Evolutionary conservation across 1,140 invertebrate genomes (phyloP).

Genomic region (Mercenaria mercenaria): DNA sequence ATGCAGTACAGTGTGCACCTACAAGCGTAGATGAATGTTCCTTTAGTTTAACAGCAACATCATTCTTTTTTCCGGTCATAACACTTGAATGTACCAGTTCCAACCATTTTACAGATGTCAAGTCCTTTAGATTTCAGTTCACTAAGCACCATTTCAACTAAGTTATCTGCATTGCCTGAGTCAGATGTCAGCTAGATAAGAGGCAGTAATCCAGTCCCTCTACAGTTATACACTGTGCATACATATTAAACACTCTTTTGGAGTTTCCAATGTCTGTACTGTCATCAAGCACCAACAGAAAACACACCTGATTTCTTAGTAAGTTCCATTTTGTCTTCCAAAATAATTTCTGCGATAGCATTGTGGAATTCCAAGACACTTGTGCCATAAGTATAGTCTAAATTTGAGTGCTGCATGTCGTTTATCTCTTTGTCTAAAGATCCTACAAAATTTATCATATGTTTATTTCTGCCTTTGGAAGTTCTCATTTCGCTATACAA

Average conservation of each 20-base stretch:
- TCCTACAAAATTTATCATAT: neutral
- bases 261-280: constrained; percentile 15
- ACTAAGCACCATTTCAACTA: neutral
- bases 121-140: constrained; percentile 29
- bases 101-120: constrained; percentile 29
- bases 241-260: constrained; percentile 17
- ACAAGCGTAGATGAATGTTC: neutral
- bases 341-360: constrained; percentile 7
- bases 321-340: constrained; percentile 14
- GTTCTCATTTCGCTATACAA: neutral
- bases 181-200: neutral
- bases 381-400: neutral
- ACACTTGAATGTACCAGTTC: constrained; percentile 23
- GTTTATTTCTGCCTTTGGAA: constrained; percentile 1
- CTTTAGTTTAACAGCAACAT: constrained; percentile 15
- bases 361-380: constrained; percentile 28
- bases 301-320: constrained; percentile 10
- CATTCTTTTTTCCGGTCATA: constrained; percentile 31
- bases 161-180: neutral
- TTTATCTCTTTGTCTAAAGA: neutral
- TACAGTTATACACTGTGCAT: constrained; percentile 7
- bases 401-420: neutral
- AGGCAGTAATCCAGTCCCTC: constrained; percentile 8
- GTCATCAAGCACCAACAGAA: constrained; percentile 8
- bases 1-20: constrained; percentile 26